Evolutionary conservation across 1,140 invertebrate genomes (phyloP).

Genomic region (Ceratina australensis): DNA sequence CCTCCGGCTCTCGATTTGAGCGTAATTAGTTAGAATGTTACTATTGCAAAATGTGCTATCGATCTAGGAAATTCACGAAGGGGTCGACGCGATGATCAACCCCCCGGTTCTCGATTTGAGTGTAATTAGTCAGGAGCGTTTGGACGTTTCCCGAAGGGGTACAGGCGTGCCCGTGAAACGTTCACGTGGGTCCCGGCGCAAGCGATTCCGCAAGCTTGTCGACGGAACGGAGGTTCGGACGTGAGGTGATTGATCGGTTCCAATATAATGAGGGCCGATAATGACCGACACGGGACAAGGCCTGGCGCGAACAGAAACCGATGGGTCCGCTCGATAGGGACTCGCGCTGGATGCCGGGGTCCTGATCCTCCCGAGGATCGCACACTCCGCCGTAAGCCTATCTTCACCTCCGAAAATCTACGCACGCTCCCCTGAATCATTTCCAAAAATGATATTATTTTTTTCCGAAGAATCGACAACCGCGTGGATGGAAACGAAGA

Average conservation of each 20-base stretch:
- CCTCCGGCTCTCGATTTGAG: no score
- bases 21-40: no score
- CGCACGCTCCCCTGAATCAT: neutral
- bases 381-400: conserved; percentile 11
- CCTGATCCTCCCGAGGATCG: conserved; percentile 21
- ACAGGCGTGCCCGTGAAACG: conserved; percentile 53
- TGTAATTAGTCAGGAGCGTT: conserved; percentile 53
- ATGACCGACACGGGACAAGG: conserved; percentile 76
- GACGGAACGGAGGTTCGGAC: conserved; percentile 62
- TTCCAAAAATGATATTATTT: neutral
- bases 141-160: conserved; percentile 36
- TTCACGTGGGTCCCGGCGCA: conserved; percentile 56
- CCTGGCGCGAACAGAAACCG: conserved; percentile 69
- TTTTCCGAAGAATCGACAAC: neutral
- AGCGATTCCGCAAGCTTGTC: conserved; percentile 59
- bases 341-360: conserved; percentile 52
- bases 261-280: conserved; percentile 78
- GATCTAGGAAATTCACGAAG: no score
- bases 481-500: no score
- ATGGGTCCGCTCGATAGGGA: conserved; percentile 68
- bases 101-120: neutral
- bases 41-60: no score
- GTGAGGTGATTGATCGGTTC: conserved; percentile 75
- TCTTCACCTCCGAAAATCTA: conserved; percentile 28
- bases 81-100: neutral